A percentile compares a stretch with the other conserved stretches of the same genome.
phyloP scores from a whole-genome alignment of 2,797 vertebrate species.

The Acrossocheilus wenchowensis region DNA sequence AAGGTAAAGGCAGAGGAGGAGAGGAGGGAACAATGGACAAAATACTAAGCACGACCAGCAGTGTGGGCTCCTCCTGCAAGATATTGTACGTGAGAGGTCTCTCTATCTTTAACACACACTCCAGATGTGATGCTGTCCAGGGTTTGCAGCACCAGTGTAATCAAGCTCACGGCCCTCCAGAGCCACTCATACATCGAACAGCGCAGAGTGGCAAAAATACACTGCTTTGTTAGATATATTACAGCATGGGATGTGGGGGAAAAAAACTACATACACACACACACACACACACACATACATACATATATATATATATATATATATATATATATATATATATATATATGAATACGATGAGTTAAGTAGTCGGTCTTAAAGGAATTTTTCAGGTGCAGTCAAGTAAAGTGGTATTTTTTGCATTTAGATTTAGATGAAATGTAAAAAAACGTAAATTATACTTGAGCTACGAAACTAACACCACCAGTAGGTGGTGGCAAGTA shows the following conservation, averaged over 20 bases:
- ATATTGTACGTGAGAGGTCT: constrained; percentile 13
- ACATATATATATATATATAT: no score
- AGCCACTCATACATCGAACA: constrained; percentile 4
- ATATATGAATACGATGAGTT: neutral
- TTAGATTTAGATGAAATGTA: no score
- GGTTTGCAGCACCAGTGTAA: constrained; percentile 6
- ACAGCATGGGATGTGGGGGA: neutral
- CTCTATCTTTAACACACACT: constrained; percentile 24
- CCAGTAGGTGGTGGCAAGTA: neutral
- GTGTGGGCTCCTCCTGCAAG: constrained; percentile 35
- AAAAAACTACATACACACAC: no score
- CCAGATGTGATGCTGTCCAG: constrained; percentile 31
- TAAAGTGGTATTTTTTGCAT: no score
- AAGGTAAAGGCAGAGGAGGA: constrained; percentile 52
- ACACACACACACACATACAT: no score
- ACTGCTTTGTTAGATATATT: neutral
- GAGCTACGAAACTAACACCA: neutral
- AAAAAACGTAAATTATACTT: no score
- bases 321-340: no score
- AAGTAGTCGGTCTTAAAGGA: neutral
- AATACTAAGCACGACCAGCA: constrained; percentile 12
- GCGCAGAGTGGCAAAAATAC: neutral
- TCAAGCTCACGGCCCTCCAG: neutral
- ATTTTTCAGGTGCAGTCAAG: no score
- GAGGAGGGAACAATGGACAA: constrained; percentile 34